Conservation (phyloP, 2,113 vertebrate genomes). For the Mustela lutreola region DNA sequence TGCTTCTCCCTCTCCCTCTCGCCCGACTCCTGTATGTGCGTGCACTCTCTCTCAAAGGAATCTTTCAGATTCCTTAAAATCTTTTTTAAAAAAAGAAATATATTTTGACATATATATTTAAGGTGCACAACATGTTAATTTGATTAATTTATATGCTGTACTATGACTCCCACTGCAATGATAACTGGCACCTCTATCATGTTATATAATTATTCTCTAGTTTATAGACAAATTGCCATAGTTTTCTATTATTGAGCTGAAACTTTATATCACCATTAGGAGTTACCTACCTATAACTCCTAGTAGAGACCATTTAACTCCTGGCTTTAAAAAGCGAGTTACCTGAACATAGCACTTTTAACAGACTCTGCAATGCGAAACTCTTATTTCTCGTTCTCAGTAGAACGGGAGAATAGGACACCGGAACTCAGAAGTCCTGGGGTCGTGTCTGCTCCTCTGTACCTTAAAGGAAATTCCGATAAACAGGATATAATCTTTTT, state of each 20-base stretch:
- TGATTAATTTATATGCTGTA: background rate
- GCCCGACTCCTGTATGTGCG: no score
- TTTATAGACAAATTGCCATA: background rate
- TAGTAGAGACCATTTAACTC: background rate
- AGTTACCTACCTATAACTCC: background rate
- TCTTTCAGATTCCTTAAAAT: background rate
- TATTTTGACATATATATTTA: background rate
- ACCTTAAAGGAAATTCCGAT: constrained; percentile 18
- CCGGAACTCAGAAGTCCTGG: background rate
- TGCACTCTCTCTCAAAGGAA: background rate
- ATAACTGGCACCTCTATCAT: background rate
- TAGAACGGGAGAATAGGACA: background rate
- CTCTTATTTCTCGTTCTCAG: background rate
- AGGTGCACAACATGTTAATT: background rate
- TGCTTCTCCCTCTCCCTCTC: background rate
- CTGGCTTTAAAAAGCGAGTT: constrained; percentile 18
- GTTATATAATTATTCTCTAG: background rate
- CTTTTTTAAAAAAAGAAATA: background rate
- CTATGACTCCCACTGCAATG: background rate
- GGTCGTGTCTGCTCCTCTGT: background rate
- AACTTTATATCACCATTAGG: background rate
- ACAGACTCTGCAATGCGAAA: background rate
- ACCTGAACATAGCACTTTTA: constrained; percentile 1
- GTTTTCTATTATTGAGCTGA: background rate
- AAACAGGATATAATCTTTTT: background rate